These are phyloP conservation scores for Malacosoma neustria DNA, from an alignment of 2,888 invertebrate species.

Conservation along the genomic window DNA sequence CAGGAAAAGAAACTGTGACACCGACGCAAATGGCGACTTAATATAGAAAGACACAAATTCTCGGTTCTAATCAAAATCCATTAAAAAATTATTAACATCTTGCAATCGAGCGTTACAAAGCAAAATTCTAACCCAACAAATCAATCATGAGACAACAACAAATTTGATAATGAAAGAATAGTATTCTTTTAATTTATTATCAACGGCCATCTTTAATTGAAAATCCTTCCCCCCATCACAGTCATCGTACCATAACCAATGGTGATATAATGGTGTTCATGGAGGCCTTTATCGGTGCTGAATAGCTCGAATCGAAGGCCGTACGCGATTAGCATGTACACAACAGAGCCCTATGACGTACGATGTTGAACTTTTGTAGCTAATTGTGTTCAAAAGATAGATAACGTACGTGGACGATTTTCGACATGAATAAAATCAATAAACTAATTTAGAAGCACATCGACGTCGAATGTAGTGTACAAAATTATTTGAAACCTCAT, in stretches of 20 bases:
- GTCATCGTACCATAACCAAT: slow-evolving; percentile 28
- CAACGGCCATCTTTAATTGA: background rate
- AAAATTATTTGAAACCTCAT: no score
- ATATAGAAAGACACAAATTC: no score
- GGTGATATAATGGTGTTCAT: slow-evolving; percentile 36
- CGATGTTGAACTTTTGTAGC: slow-evolving; percentile 9
- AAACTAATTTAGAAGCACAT: no score
- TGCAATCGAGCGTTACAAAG: no score
- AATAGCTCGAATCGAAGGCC: slow-evolving; percentile 29
- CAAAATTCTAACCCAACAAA: no score
- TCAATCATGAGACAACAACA: background rate
- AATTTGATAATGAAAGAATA: background rate
- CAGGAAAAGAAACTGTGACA: no score
- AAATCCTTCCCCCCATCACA: slow-evolving; percentile 13
- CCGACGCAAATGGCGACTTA: no score
- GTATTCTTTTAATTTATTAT: background rate
- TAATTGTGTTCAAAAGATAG: slow-evolving; percentile 2
- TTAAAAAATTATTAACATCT: no score
- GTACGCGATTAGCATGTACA: slow-evolving; percentile 19
- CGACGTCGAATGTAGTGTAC: no score
- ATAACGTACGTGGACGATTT: background rate
- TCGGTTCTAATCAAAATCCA: no score
- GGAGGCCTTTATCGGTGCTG: slow-evolving; percentile 25
- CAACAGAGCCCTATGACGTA: slow-evolving; percentile 11
- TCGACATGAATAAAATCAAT: no score